These are phyloP conservation scores for Gobionotothen gibberifrons DNA, from an alignment of 2,797 vertebrate species.

Conservation along the genomic window DNA sequence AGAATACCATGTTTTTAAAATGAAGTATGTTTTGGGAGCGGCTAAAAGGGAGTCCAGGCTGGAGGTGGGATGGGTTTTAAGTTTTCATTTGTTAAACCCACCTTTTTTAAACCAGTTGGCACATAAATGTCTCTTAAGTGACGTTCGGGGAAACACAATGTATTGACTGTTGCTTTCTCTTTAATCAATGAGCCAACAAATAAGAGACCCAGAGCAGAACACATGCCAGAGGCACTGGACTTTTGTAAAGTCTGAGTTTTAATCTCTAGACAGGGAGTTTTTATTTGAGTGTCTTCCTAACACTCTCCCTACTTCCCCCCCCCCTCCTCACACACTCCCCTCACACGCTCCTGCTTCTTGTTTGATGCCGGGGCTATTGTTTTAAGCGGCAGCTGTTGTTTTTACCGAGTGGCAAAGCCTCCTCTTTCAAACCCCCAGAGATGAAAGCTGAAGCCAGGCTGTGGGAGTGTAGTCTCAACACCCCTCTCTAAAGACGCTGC, in stretches of 20 bases:
- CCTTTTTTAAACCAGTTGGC: conserved; percentile 29
- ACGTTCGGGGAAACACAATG: conserved; percentile 19
- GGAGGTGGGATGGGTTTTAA: conserved; percentile 1
- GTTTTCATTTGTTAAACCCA: conserved; percentile 12
- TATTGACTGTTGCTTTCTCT: conserved; percentile 25
- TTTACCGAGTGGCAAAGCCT: conserved; percentile 75
- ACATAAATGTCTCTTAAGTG: conserved; percentile 25
- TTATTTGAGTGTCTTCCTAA: conserved; percentile 65
- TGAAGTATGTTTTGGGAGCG: no score
- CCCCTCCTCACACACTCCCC: conserved; percentile 24
- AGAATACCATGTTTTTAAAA: no score
- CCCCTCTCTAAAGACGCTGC: conserved; percentile 72
- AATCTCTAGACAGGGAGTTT: conserved; percentile 64
- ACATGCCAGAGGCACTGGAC: conserved; percentile 57
- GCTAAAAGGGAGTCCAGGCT: no score
- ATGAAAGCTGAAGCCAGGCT: conserved; percentile 81
- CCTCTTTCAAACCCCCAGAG: conserved; percentile 75
- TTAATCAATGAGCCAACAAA: conserved; percentile 26
- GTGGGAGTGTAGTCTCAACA: conserved; percentile 74
- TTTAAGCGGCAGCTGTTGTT: conserved; percentile 87
- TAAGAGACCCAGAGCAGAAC: conserved; percentile 44
- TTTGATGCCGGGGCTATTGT: conserved; percentile 81
- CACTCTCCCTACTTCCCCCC: conserved; percentile 17
- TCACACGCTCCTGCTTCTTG: conserved; percentile 47
- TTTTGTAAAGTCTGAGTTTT: conserved; percentile 58